These are phyloP conservation scores for Catharus fuscescens DNA, from an alignment of 2,113 vertebrate genomes.

Conservation along the genomic window DNA sequence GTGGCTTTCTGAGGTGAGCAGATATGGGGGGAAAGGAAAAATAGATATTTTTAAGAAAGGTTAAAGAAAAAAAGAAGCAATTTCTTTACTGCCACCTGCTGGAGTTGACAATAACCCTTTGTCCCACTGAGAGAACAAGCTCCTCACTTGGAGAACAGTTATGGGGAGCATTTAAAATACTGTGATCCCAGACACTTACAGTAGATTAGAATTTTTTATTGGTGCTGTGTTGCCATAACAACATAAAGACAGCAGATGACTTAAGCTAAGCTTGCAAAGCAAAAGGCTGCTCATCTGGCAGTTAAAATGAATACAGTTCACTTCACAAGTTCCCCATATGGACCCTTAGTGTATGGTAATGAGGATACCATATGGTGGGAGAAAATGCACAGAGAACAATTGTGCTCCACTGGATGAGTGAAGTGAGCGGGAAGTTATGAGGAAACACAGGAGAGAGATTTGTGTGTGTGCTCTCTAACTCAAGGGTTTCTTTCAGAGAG, in stretches of 20 bases:
- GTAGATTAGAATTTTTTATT: conserved; percentile 87
- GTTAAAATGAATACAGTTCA: conserved; percentile 88
- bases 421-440: conserved; percentile 69
- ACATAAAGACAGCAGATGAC: conserved; percentile 84
- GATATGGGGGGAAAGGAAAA: background rate
- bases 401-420: conserved; percentile 75
- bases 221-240: conserved; percentile 84
- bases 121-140: conserved; percentile 46
- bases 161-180: conserved; percentile 78
- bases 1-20: background rate
- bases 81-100: conserved; percentile 80
- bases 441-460: conserved; percentile 64
- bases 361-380: conserved; percentile 84
- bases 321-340: conserved; percentile 88
- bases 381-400: conserved; percentile 82
- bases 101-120: conserved; percentile 69
- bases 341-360: conserved; percentile 86
- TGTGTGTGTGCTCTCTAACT: conserved; percentile 62
- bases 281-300: conserved; percentile 87
- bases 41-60: background rate
- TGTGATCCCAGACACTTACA: conserved; percentile 80
- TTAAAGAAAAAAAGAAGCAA: background rate
- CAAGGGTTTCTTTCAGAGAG: conserved; percentile 67
- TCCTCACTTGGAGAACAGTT: conserved; percentile 75
- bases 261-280: conserved; percentile 84